Percentiles rank a stretch among this genome's conserved stretches.
Evolutionary conservation across 2,113 vertebrate genomes (phyloP).

Genomic region (Nymphicus hollandicus): DNA sequence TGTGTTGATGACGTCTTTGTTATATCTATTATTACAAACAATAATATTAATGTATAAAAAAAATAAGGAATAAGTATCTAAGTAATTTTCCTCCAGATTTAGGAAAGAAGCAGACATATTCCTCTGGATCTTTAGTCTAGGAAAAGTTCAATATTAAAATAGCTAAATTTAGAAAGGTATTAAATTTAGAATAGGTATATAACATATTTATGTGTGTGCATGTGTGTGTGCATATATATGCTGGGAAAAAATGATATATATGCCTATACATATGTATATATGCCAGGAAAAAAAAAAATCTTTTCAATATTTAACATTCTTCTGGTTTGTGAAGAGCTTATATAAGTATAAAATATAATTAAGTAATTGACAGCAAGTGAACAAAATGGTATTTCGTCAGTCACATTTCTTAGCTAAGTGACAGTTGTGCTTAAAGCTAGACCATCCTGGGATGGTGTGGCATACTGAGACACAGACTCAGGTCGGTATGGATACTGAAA

Average conservation of each 20-base stretch:
- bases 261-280: neutral
- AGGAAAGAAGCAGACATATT: neutral
- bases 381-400: neutral
- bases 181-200: neutral
- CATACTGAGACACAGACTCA: too few relatives aligned
- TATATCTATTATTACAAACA: neutral
- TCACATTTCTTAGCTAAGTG: neutral
- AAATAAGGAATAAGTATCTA: neutral
- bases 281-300: neutral
- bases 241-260: neutral
- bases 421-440: constrained; percentile 26
- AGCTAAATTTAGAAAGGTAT: neutral
- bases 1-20: neutral
- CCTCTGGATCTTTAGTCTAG: neutral
- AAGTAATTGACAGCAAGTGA: neutral
- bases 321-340: neutral
- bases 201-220: neutral
- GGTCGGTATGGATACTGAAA: too few relatives aligned
- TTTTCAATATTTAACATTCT: neutral
- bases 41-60: neutral
- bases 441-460: neutral
- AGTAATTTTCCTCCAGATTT: neutral
- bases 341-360: neutral
- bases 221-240: neutral
- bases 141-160: neutral